phyloP scores from a whole-genome alignment of 2,888 invertebrate genomes.

The Cosmia pyralina region DNA sequence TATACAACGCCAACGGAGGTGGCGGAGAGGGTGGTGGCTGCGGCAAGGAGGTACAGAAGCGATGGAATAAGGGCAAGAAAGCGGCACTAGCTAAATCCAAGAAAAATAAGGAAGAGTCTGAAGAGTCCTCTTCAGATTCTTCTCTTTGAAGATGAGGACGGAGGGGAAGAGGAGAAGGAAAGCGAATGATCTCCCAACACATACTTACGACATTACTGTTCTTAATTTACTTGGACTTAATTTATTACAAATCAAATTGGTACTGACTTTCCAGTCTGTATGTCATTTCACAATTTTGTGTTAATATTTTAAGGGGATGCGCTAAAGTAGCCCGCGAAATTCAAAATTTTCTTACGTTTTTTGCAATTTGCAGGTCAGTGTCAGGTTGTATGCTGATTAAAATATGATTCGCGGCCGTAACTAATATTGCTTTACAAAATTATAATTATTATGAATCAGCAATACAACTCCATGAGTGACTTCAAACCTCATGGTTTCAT shows the following conservation, averaged over 20 bases:
- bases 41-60: constrained; percentile 90
- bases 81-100: constrained; percentile 82
- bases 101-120: constrained; percentile 91
- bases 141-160: constrained; percentile 89
- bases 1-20: constrained; percentile 95
- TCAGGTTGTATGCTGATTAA: too few relatives aligned
- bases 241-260: constrained; percentile 89
- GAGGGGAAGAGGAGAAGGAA: constrained; percentile 91
- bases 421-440: too few relatives aligned
- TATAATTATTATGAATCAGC: too few relatives aligned
- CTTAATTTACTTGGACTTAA: constrained; percentile 90
- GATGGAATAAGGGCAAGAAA: constrained; percentile 90
- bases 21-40: constrained; percentile 87
- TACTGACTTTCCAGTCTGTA: constrained; percentile 89
- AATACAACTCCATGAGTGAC: too few relatives aligned
- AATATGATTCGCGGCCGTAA: too few relatives aligned
- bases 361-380: too few relatives aligned
- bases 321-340: too few relatives aligned
- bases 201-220: constrained; percentile 86
- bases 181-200: constrained; percentile 91
- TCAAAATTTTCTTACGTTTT: too few relatives aligned
- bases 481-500: too few relatives aligned
- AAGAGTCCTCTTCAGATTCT: constrained; percentile 79
- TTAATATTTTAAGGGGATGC: constrained; percentile 61
- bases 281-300: constrained; percentile 70